Percentiles rank a stretch among this genome's conserved stretches.
phyloP scores from a whole-genome alignment of 2,113 vertebrate species.

The Myanophis thanlyinensis region DNA sequence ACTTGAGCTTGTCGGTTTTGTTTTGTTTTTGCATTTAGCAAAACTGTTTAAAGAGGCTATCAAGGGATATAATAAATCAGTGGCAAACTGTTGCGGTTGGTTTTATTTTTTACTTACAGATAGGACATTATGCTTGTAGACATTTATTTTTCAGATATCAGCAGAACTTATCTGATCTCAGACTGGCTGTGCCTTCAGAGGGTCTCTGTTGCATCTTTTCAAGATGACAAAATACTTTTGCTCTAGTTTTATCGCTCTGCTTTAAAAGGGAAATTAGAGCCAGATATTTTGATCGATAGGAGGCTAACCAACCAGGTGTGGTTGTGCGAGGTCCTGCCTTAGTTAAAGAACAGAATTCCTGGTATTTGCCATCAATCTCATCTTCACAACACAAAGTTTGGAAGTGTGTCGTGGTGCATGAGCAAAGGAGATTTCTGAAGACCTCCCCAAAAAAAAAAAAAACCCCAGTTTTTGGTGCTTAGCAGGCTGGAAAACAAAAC shows the following conservation, averaged over 20 bases:
- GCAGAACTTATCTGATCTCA: neutral
- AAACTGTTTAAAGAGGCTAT: neutral
- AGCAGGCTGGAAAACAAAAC: neutral
- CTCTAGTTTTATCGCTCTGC: neutral
- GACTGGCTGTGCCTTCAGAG: neutral
- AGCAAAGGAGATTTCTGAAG: neutral
- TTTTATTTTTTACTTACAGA: neutral
- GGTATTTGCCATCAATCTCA: neutral
- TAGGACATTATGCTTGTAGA: neutral
- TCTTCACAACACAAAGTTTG: neutral
- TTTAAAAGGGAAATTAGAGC: neutral
- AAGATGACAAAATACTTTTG: neutral
- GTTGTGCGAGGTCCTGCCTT: neutral
- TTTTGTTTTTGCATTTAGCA: neutral
- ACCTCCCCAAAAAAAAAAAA: no score
- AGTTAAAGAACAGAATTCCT: neutral
- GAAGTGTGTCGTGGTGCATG: no score
- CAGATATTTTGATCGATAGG: neutral
- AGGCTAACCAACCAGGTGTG: neutral
- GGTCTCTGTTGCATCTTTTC: neutral
- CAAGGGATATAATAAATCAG: neutral
- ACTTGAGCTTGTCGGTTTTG: neutral
- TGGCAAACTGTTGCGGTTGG: neutral
- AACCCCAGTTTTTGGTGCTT: neutral
- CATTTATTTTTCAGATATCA: neutral